These are phyloP conservation scores for Lathronympha strigana DNA, from an alignment of 2,888 invertebrate genomes.

Conservation along the genomic window DNA sequence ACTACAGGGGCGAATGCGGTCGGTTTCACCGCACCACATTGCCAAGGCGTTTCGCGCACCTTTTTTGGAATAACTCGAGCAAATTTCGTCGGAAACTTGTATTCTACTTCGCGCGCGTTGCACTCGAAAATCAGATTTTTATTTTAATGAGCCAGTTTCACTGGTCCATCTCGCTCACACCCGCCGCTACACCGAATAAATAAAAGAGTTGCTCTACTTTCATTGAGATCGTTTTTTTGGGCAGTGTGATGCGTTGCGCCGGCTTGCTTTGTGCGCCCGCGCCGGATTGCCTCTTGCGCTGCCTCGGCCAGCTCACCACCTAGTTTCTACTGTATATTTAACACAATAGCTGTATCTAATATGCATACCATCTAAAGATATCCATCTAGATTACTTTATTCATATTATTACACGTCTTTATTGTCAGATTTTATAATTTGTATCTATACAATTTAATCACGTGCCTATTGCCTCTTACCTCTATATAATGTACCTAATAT, in stretches of 20 bases:
- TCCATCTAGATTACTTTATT: conserved; percentile 22
- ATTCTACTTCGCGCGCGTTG: conserved; percentile 76
- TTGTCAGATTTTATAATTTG: too few relatives aligned
- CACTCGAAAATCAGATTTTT: conserved; percentile 81
- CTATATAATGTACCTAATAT: too few relatives aligned
- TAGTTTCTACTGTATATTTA: conserved; percentile 22
- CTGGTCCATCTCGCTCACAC: conserved; percentile 74
- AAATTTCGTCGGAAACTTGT: conserved; percentile 81
- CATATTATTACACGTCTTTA: conserved; percentile 16
- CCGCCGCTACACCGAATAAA: conserved; percentile 79
- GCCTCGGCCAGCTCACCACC: conserved; percentile 33
- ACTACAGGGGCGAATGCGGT: conserved; percentile 68
- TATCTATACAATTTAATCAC: too few relatives aligned
- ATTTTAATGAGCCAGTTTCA: conserved; percentile 83
- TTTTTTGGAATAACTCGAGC: conserved; percentile 84
- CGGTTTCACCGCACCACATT: conserved; percentile 77
- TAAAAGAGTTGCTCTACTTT: conserved; percentile 84
- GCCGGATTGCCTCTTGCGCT: conserved; percentile 33
- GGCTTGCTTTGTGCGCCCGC: conserved; percentile 49
- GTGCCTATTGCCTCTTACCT: too few relatives aligned
- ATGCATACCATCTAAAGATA: conserved; percentile 18
- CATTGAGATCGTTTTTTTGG: conserved; percentile 82
- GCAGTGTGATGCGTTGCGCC: conserved; percentile 63
- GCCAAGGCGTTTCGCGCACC: conserved; percentile 75
- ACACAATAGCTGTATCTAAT: conserved; percentile 24